Base-by-base conservation (phyloP, 37 sponge, comb jelly and placozoan genomes). In the Chondrosia reniformis region DNA sequence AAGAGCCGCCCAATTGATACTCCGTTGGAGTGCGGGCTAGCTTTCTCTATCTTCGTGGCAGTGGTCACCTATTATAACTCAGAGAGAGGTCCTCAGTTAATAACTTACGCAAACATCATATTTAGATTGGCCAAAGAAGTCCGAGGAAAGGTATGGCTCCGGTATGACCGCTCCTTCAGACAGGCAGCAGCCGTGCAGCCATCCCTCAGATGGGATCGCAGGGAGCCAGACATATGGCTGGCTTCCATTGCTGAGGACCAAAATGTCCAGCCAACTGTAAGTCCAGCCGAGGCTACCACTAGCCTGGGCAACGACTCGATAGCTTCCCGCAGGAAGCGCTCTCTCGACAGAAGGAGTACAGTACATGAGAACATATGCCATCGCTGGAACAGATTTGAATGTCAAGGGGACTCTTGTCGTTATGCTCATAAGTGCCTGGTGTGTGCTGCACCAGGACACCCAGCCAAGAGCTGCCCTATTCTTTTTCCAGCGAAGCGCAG, bases 201-300 rank as follows among this genome's bases (percentile, higher is more conserved):
- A 7, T 34, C 37, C 72, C 72, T 69, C 44, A 21, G 25, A 5
- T 69, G 72, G 72, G 72, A 69, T 40, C 42, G 36, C 25, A 8
- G 72, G 2, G 36, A 69, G 43, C 72, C 72, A 69, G 72, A 69
- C 72, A 69, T 39, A 21, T 69, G 72, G 72, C 43, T 69, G 44
- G 72, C 72, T 25, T 34, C 37, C 72, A 19, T 69, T 37, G 72
- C 72, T 40, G n/a, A n/a, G n/a, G n/a, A n/a, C n/a, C n/a, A n/a
- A n/a, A 44, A 34, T 25, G 31, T 24, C 5, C 24, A 24, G 2
- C 72, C 24, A 1, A 15, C 72, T 40, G 41, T 24, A 44, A 69
- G 31, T 24, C 37, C 72, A 8, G 44, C 72, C 19, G 44, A 12
- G 72, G 42, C 32, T 21, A 24, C 32, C 72, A 33, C 44, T 44